These are phyloP conservation scores for Andinoacara biseriatus DNA, from an alignment of 2,113 vertebrate species.

Conservation along the genomic window DNA sequence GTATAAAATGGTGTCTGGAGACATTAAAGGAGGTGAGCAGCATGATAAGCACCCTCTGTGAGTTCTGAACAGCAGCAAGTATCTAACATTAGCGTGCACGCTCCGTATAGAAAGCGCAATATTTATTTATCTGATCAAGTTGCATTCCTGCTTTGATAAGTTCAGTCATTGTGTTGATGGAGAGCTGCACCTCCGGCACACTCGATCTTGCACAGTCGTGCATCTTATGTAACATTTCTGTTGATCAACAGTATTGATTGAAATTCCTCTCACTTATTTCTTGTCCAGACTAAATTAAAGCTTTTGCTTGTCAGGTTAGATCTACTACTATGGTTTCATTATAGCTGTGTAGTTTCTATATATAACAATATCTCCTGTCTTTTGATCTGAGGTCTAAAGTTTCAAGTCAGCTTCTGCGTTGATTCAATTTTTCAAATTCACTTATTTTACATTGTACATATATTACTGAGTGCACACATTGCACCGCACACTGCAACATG, in stretches of 20 bases:
- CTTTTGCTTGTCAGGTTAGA: conserved; percentile 13
- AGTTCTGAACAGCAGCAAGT: not conserved
- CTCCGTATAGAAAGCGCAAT: not conserved
- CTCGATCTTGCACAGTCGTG: conserved; percentile 19
- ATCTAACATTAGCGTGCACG: not conserved
- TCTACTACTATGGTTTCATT: not conserved
- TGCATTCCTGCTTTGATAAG: not conserved
- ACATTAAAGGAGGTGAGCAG: conserved; percentile 37
- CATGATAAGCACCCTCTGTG: conserved; percentile 45
- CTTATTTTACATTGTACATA: not conserved
- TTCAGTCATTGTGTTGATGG: not conserved
- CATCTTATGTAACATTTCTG: not conserved
- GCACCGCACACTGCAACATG: conserved; percentile 18
- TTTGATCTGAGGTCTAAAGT: conserved; percentile 4
- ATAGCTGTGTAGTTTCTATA: not conserved
- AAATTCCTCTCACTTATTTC: not conserved
- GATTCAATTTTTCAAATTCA: not conserved
- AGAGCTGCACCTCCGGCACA: not conserved
- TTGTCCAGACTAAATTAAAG: not conserved
- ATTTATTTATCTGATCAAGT: not conserved
- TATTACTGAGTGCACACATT: not conserved
- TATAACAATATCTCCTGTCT: not conserved
- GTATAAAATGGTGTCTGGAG: conserved; percentile 41
- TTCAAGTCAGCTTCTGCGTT: conserved; percentile 7
- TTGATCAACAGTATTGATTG: conserved; percentile 18